Conservation (phyloP, 2,797 vertebrate species). For the Eidolon dupreanum region DNA sequence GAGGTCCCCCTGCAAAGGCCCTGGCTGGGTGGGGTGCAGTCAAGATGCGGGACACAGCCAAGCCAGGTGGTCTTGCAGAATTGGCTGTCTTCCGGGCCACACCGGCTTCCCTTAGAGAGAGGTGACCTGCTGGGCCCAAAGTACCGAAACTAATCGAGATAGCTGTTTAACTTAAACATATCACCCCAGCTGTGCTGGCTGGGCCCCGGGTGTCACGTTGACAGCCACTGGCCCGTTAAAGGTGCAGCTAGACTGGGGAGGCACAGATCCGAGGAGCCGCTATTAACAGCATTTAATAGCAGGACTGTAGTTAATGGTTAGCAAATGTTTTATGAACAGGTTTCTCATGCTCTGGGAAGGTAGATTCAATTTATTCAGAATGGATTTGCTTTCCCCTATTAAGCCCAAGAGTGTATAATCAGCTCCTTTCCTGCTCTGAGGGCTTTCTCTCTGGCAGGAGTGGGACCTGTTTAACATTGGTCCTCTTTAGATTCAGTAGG, state of each 20-base stretch:
- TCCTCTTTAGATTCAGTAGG: background rate
- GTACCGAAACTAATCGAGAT: conserved; percentile 65
- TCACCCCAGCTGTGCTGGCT: conserved; percentile 22
- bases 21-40: background rate
- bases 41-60: background rate
- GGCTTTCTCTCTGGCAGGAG: background rate
- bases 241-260: background rate
- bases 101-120: background rate
- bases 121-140: conserved; percentile 59
- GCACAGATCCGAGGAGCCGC: conserved; percentile 34
- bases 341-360: conserved; percentile 55
- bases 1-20: background rate
- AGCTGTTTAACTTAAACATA: conserved; percentile 58
- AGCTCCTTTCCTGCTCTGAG: background rate
- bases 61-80: conserved; percentile 23
- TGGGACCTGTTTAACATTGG: background rate
- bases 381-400: conserved; percentile 53
- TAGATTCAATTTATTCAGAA: conserved; percentile 60
- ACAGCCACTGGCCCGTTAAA: conserved; percentile 65
- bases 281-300: conserved; percentile 72
- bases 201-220: background rate
- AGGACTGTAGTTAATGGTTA: conserved; percentile 68
- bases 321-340: conserved; percentile 74
- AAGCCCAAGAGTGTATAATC: conserved; percentile 38
- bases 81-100: background rate